Base-by-base conservation (phyloP, 2,888 invertebrate genomes). In the Tridacna crocea region DNA sequence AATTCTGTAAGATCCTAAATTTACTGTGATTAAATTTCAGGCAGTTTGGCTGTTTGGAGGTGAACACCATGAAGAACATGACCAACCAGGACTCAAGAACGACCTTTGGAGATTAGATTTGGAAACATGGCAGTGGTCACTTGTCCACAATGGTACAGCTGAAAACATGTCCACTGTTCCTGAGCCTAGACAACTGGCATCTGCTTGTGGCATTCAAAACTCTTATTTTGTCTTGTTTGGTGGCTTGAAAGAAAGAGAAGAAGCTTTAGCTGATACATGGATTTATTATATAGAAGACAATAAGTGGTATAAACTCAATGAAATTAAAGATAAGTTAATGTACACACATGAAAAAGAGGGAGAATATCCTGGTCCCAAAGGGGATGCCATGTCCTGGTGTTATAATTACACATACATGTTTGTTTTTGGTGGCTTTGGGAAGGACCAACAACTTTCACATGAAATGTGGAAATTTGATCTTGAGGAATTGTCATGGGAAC, bases 21-120 rank as follows among this genome's bases (percentile, higher is more conserved):
- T 22, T 36, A 36, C 36, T 36, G 36, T 36, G 36, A 36, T 63
- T 55, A 10, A 47, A 36, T 66, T 51, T 72, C 83, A 83, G 72
- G 83, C 77, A 47, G 73, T 90, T 12, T 92, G 89, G 90, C 77
- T 91, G 83, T 92, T 92, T 88, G 92, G 92, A 46, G 92, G 92
- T n/a, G 79, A 84, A 61, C 72, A 73, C 12, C 85, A 82, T 72
- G 73, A 66, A 46, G 77, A 72, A 46, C 84, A 87, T 68, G 81
- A 81, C 4, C 72, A 82, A 12, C 83, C 90, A 22, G 73, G 76
- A 24, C 65, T 91, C 12, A 81, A 88, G 60, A 91, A 90, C 84
- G 92, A 92, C 72, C 78, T 92, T 8, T 92, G 92, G 92, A 80
- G 73, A 22, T 88, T 86, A 76, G 77, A 87, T 63, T 63, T 79